These are phyloP conservation scores for Engystomops pustulosus DNA, from an alignment of 2,113 vertebrate genomes.

Conservation along the genomic window DNA sequence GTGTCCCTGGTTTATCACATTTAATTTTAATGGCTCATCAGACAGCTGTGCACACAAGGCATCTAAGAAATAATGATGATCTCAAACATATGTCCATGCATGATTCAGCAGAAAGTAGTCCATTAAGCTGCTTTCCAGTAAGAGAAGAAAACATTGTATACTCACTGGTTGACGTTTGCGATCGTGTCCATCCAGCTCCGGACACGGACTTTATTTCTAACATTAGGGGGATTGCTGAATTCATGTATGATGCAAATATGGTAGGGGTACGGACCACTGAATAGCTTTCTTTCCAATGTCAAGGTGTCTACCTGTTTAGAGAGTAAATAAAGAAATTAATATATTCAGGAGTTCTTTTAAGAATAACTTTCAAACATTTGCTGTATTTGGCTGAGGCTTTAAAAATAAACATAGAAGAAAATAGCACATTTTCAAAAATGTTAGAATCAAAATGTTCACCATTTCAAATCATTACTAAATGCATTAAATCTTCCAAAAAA, in stretches of 20 bases:
- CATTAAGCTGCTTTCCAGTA: too few relatives aligned
- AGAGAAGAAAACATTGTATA: constrained; percentile 47
- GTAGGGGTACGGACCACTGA: constrained; percentile 95
- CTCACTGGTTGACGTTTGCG: constrained; percentile 98
- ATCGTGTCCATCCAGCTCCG: constrained; percentile 99
- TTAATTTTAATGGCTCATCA: too few relatives aligned
- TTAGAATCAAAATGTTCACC: not conserved
- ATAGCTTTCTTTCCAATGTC: constrained; percentile 90
- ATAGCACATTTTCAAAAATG: not conserved
- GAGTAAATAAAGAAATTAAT: not conserved
- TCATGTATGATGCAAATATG: constrained; percentile 97
- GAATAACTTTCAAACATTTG: too few relatives aligned
- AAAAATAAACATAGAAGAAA: too few relatives aligned
- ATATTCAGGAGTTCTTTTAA: too few relatives aligned
- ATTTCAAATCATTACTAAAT: not conserved
- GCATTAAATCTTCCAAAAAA: too few relatives aligned
- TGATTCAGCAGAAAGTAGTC: too few relatives aligned
- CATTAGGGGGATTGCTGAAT: constrained; percentile 97
- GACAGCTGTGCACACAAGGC: too few relatives aligned
- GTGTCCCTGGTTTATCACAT: too few relatives aligned
- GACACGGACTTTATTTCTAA: constrained; percentile 96
- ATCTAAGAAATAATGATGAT: too few relatives aligned
- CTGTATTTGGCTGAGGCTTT: too few relatives aligned
- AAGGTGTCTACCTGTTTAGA: constrained; percentile 86
- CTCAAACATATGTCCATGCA: too few relatives aligned